Conservation (phyloP, 2,888 invertebrate species). For the Watsonalla binaria region DNA sequence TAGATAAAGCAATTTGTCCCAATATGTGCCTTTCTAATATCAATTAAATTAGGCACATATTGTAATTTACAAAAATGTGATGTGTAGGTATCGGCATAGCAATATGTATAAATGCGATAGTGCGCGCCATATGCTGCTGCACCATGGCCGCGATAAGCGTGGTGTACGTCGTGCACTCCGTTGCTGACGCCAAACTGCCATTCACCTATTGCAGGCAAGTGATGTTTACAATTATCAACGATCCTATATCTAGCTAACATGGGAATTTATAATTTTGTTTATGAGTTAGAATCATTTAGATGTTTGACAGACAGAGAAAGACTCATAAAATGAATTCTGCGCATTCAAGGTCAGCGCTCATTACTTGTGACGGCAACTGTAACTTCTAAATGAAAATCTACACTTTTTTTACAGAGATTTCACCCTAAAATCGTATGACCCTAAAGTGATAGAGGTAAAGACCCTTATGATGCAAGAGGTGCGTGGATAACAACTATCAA, state of each 20-base stretch:
- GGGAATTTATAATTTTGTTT: no score
- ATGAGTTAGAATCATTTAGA: no score
- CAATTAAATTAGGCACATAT: no score
- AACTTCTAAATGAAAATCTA: no score
- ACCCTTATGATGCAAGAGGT: constrained; percentile 29
- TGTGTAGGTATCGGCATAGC: constrained; percentile 61
- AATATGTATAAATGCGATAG: constrained; percentile 60
- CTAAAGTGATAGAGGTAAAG: constrained; percentile 30
- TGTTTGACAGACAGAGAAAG: no score
- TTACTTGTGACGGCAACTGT: no score
- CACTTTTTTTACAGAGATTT: constrained; percentile 41
- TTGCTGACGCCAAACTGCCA: constrained; percentile 50
- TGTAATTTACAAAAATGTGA: not conserved
- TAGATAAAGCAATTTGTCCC: no score
- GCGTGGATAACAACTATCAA: constrained; percentile 7
- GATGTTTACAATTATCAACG: no score
- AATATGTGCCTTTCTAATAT: no score
- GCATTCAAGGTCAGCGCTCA: no score
- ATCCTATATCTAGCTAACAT: no score
- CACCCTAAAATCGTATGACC: constrained; percentile 42
- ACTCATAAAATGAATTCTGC: no score
- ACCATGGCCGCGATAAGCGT: constrained; percentile 54
- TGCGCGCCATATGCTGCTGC: constrained; percentile 57
- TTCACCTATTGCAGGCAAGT: constrained; percentile 62
- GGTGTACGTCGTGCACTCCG: constrained; percentile 47